Conservation (phyloP, 2,888 invertebrate species). For the Drosophila suboccidentalis region DNA sequence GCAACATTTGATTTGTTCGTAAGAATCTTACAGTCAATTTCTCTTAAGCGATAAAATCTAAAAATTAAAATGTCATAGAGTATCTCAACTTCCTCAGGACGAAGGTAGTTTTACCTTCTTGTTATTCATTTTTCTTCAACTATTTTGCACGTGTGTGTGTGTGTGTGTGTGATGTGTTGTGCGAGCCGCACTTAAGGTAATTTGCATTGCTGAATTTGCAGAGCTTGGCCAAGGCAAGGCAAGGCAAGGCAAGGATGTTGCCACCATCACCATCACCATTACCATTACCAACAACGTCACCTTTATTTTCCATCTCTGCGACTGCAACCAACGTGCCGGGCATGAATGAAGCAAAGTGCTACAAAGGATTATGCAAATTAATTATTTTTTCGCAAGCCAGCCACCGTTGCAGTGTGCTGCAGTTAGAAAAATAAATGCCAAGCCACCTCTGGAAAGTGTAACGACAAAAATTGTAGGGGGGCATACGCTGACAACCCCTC, state of each 20-base stretch:
- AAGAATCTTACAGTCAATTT: no score
- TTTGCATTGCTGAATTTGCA: slow-evolving; percentile 82
- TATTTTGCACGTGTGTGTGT: slow-evolving; percentile 7
- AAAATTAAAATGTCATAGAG: not conserved
- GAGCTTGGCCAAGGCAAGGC: slow-evolving; percentile 76
- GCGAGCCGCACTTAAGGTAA: slow-evolving; percentile 81
- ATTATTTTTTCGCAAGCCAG: slow-evolving; percentile 81
- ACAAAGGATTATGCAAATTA: slow-evolving; percentile 82
- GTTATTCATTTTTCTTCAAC: slow-evolving; percentile 17
- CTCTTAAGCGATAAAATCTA: no score
- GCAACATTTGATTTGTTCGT: no score
- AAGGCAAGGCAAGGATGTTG: slow-evolving; percentile 63
- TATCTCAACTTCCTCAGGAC: not conserved
- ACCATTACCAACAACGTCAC: slow-evolving; percentile 24
- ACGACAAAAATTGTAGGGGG: slow-evolving; percentile 78
- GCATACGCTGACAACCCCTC: slow-evolving; percentile 31
- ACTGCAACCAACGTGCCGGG: slow-evolving; percentile 76
- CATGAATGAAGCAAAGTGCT: slow-evolving; percentile 83
- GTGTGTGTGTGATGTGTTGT: slow-evolving; percentile 73
- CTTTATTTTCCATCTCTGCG: slow-evolving; percentile 3
- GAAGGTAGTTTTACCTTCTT: slow-evolving; percentile 2
- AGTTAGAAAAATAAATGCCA: slow-evolving; percentile 16
- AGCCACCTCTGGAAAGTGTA: slow-evolving; percentile 71
- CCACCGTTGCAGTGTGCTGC: slow-evolving; percentile 56
- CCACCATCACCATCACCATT: slow-evolving; percentile 45